These are phyloP conservation scores for Stictonetta naevosa DNA, from an alignment of 2,113 vertebrate genomes.

Conservation along the genomic window DNA sequence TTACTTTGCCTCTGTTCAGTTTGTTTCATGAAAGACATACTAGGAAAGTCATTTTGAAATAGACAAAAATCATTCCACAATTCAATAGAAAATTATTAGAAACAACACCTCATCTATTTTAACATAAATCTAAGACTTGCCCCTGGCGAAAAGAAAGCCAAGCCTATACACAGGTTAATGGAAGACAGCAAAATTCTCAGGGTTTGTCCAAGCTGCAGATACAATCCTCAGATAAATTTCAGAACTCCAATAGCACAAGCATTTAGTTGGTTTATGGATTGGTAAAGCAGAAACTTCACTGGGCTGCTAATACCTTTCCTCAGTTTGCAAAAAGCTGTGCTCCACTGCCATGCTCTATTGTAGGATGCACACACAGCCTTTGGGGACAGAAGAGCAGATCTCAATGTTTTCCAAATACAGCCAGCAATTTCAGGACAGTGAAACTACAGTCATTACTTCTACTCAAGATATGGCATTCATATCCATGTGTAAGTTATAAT, in stretches of 20 bases:
- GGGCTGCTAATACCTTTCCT: neutral
- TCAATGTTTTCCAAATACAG: neutral
- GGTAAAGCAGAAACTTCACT: neutral
- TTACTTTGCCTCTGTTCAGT: neutral
- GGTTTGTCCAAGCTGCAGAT: neutral
- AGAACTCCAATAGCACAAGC: neutral
- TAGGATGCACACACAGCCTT: accelerated
- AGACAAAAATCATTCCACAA: neutral
- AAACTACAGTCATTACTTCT: neutral
- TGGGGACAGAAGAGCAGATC: neutral
- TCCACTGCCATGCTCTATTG: accelerated
- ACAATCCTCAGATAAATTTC: neutral
- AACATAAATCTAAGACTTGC: neutral
- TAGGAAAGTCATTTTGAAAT: neutral
- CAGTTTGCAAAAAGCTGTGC: neutral
- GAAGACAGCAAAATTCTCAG: neutral
- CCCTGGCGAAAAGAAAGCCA: neutral
- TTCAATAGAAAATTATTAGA: neutral
- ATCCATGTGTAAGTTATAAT: neutral
- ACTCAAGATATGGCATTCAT: neutral
- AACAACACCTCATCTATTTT: neutral
- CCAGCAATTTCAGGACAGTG: neutral
- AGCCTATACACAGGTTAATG: neutral
- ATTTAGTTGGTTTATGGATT: neutral
- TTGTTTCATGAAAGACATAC: neutral